Base-by-base conservation (phyloP, 2,888 invertebrate species). In the Azorinus chamasolen region DNA sequence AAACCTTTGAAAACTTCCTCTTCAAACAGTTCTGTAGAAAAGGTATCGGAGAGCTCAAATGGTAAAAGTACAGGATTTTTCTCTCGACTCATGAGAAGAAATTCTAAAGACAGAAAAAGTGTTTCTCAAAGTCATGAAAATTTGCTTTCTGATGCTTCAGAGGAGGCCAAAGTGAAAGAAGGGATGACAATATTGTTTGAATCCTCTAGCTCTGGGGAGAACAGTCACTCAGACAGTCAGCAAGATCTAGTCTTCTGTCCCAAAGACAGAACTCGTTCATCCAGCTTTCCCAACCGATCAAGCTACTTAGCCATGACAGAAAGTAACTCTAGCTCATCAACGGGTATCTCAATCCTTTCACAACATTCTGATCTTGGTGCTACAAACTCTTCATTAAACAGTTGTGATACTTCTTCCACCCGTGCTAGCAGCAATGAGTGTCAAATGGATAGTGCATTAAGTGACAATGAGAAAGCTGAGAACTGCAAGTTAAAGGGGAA, bases 251-350 rank as follows among this genome's bases (percentile, higher is more conserved):
- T 73, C 14, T 46, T 79, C 16, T 32, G 48, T 48, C 64, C 76
- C 2, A 62, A 75, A 20, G 85, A 85, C 27, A 78, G 90, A 24
- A 84, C 83, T 24, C 66, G 90, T 48, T 90, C 90, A 25, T 90
- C 89, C 6, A 90, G 90, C 61, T 89, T 90, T 79, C 90, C 90
- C 14, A 90, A 89, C 71, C 79, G 88, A 24, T 80, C 83, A 54
- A 83, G 84, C 58, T 86, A 77, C 70, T 63, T 84, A 39, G 83
- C 84, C 3, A 80, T 82, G 80, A 75, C 74, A 55, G 71, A 79
- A 24, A 81, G 81, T 62, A 75, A 63, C 45, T 81, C 81, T 53
- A 81, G 81, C 48, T 78, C 81, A 27, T 81, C 81, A 12, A 81
- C 81, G 25, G 81, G 81, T 12, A 78, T 81, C 51, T 81, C 81